A percentile compares a stretch with the other conserved stretches of the same genome.
phyloP scores from a whole-genome alignment of 2,888 invertebrate species.

The Phragmatobia fuliginosa region DNA sequence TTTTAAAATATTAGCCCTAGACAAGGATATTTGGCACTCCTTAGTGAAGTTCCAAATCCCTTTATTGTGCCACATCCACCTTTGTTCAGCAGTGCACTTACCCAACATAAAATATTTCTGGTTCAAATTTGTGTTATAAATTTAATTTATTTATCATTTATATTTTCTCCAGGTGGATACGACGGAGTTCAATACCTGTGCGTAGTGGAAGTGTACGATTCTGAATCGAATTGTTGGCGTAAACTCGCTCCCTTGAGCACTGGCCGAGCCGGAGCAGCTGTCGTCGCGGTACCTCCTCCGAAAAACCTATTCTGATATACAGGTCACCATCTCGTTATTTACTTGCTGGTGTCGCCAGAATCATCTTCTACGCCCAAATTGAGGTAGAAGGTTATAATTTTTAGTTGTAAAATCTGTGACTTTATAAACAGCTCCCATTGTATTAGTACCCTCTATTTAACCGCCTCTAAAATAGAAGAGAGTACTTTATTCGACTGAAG shows the following conservation, averaged over 20 bases:
- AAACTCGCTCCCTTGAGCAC: constrained; percentile 92
- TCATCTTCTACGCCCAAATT: constrained; percentile 16
- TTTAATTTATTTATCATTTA: background rate
- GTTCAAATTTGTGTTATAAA: background rate
- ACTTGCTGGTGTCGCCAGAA: constrained; percentile 40
- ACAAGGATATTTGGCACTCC: too few species aligned
- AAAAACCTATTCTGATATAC: constrained; percentile 71
- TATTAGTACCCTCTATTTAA: background rate
- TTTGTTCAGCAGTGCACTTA: too few species aligned
- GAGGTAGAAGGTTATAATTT: background rate
- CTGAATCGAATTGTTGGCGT: constrained; percentile 92
- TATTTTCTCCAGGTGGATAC: constrained; percentile 90
- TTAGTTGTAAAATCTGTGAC: background rate
- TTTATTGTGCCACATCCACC: too few species aligned
- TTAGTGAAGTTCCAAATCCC: too few species aligned
- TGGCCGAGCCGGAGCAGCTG: constrained; percentile 95
- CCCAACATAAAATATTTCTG: background rate
- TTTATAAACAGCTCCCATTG: background rate
- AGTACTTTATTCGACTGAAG: background rate
- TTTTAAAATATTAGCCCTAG: too few species aligned
- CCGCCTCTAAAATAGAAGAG: background rate
- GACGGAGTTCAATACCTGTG: constrained; percentile 96
- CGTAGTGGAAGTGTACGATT: constrained; percentile 96
- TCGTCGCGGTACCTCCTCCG: constrained; percentile 89
- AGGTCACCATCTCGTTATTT: constrained; percentile 52